These are phyloP conservation scores for Mythimna ferrago DNA, from an alignment of 2,888 invertebrate genomes.

Conservation along the genomic window DNA sequence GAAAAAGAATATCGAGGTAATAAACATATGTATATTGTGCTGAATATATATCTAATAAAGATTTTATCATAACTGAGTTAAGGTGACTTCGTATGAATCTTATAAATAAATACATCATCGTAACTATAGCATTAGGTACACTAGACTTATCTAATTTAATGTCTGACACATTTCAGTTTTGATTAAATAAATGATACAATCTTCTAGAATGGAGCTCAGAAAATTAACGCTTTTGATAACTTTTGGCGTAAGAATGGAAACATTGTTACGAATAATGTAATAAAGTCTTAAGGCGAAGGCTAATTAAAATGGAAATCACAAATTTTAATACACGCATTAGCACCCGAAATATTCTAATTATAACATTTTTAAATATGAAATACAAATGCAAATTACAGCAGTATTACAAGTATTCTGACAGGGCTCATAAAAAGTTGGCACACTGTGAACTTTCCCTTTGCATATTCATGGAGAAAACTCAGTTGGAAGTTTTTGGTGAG, in stretches of 20 bases:
- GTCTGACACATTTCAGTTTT: conserved; percentile 25
- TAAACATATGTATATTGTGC: too few relatives aligned
- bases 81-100: neutral
- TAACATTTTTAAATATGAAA: conserved; percentile 63
- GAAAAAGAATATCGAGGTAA: too few relatives aligned
- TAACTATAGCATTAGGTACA: conserved; percentile 1
- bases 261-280: conserved; percentile 49
- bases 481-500: conserved; percentile 88
- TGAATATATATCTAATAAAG: neutral
- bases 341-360: conserved; percentile 59
- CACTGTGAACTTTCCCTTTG: conserved; percentile 86
- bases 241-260: conserved; percentile 48
- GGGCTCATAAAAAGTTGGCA: conserved; percentile 85
- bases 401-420: conserved; percentile 83
- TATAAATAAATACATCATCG: neutral
- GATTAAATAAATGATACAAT: conserved; percentile 44
- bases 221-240: conserved; percentile 51
- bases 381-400: conserved; percentile 84
- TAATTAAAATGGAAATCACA: conserved; percentile 60
- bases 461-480: conserved; percentile 88
- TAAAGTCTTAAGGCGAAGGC: conserved; percentile 40
- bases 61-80: neutral
- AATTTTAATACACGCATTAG: conserved; percentile 60
- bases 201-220: conserved; percentile 41
- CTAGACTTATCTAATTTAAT: conserved; percentile 15